These are phyloP conservation scores for Magallana nippona DNA, from an alignment of 2,888 invertebrate genomes.

Conservation along the genomic window DNA sequence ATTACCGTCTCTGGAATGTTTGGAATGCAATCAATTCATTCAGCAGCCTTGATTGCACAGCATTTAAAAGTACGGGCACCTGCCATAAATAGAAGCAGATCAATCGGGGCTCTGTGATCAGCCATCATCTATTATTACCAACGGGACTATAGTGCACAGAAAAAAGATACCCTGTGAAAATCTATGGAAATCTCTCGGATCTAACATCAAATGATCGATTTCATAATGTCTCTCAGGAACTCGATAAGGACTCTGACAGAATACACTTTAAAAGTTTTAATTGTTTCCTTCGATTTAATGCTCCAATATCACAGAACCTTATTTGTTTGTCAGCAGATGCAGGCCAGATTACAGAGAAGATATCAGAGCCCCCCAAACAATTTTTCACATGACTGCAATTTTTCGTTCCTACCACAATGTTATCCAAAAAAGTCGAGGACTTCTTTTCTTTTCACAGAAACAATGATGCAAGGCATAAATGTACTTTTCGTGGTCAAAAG, in stretches of 20 bases:
- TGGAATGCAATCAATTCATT: constrained; percentile 15
- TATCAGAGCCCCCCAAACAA: not conserved
- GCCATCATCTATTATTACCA: not conserved
- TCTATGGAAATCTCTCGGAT: not conserved
- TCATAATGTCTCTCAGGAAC: constrained; percentile 18
- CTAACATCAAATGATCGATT: constrained; percentile 27
- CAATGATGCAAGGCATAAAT: not conserved
- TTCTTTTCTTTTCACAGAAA: constrained; percentile 20
- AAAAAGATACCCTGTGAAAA: not conserved
- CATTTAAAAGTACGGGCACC: constrained; percentile 10
- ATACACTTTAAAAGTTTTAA: constrained; percentile 4
- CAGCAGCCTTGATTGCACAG: constrained; percentile 16
- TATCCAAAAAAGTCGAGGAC: not conserved
- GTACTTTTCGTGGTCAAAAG: constrained; percentile 18
- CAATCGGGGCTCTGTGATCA: not conserved
- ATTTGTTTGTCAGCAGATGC: constrained; percentile 13
- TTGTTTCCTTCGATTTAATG: constrained; percentile 17
- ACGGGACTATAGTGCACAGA: not conserved
- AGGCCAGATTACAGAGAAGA: not conserved
- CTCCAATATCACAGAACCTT: not conserved
- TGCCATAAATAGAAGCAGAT: constrained; percentile 1
- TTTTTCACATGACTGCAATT: constrained; percentile 24
- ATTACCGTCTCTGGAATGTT: not conserved
- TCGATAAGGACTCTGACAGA: constrained; percentile 20
- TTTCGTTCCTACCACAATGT: not conserved